These are phyloP conservation scores for Manis javanica DNA, from an alignment of 2,797 vertebrate species.

Conservation along the genomic window DNA sequence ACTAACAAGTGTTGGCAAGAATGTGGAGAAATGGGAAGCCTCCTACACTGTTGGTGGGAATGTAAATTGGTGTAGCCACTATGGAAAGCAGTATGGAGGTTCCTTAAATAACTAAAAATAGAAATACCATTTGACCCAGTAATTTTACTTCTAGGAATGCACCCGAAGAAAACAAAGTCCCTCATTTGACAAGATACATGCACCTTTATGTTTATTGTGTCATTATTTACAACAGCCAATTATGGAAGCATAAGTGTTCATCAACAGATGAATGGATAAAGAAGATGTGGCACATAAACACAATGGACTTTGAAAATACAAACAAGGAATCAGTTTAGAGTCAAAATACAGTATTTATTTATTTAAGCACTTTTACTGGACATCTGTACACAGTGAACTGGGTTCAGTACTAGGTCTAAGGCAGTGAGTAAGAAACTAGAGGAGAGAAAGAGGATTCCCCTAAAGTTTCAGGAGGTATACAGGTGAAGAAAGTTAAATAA, in stretches of 20 bases:
- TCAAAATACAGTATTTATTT: constrained; percentile 35
- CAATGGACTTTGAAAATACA: not conserved
- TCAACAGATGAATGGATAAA: not conserved
- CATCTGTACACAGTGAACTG: not conserved
- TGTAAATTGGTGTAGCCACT: not conserved
- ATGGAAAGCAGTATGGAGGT: not conserved
- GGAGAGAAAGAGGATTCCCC: not conserved
- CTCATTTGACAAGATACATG: not conserved
- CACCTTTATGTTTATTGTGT: not conserved
- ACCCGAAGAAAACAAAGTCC: not conserved
- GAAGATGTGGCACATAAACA: not conserved
- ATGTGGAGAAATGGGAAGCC: not conserved
- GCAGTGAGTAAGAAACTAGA: not conserved
- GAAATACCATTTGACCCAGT: not conserved
- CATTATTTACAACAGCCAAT: not conserved
- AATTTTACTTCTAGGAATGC: not conserved
- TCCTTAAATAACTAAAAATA: not conserved
- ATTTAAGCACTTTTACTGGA: not conserved
- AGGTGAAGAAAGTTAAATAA: constrained; percentile 18
- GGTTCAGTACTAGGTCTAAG: not conserved
- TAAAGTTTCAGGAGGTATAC: not conserved
- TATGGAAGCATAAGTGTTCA: not conserved
- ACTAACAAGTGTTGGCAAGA: not conserved
- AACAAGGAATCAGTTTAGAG: constrained; percentile 6
- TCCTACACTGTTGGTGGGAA: not conserved